Conservation (phyloP, 2,113 vertebrate genomes). For the Microcebus griseorufus region DNA sequence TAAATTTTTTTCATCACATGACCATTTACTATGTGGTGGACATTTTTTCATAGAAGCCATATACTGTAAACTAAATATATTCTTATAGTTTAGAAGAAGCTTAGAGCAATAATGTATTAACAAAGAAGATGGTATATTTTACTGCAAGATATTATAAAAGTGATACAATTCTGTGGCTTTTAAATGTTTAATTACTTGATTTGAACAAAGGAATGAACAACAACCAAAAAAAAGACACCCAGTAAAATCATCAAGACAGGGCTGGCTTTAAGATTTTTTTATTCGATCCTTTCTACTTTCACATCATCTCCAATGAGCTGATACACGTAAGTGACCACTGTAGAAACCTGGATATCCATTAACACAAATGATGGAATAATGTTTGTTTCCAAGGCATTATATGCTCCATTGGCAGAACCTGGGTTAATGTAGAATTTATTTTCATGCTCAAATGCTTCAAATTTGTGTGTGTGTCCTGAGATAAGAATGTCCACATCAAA, state of each 20-base stretch:
- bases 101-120: conserved; percentile 64
- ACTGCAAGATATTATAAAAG: conserved; percentile 82
- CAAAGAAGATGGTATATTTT: conserved; percentile 66
- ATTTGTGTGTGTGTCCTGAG: conserved; percentile 99
- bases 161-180: conserved; percentile 75
- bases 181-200: conserved; percentile 20
- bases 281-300: conserved; percentile 99
- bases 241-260: conserved; percentile 77
- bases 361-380: conserved; percentile 99
- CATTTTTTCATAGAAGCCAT: conserved; percentile 69
- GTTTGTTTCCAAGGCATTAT: conserved; percentile 97
- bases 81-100: conserved; percentile 73
- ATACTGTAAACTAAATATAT: conserved; percentile 76
- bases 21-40: conserved; percentile 71
- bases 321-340: conserved; percentile 98
- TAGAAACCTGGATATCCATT: conserved; percentile 99
- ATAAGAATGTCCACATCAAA: conserved; percentile 99
- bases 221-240: neutral
- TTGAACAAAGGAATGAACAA: conserved; percentile 62
- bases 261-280: conserved; percentile 93
- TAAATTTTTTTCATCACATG: conserved; percentile 64
- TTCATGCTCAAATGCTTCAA: conserved; percentile 98
- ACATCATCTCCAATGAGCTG: conserved; percentile 98
- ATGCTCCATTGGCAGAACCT: conserved; percentile 98
- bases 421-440: conserved; percentile 99